Conservation (phyloP, 2,797 vertebrate species). For the Phataginus tetradactyla region DNA sequence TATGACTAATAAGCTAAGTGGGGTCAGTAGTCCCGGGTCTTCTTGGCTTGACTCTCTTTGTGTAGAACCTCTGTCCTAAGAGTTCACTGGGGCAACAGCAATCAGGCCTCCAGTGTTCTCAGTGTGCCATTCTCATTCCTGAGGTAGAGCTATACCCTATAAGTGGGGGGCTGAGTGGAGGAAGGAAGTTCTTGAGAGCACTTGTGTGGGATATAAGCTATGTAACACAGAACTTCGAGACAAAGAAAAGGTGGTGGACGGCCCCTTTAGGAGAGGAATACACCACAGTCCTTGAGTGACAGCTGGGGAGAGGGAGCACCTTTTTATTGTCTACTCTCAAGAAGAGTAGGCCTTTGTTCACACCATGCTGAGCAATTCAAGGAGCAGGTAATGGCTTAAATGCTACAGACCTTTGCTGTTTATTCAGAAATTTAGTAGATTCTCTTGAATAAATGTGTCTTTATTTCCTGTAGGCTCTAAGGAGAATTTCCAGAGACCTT, state of each 20-base stretch:
- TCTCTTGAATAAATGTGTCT: not conserved
- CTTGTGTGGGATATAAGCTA: not conserved
- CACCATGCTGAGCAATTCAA: not conserved
- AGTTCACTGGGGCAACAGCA: not conserved
- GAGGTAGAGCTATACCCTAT: not conserved
- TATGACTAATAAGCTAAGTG: not conserved
- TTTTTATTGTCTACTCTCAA: not conserved
- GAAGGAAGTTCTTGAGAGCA: not conserved
- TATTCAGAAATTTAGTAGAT: not conserved
- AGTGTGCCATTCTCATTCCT: too few relatives aligned
- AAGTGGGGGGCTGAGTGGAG: not conserved
- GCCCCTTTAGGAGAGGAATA: not conserved
- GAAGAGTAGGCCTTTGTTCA: too few relatives aligned
- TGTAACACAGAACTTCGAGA: not conserved
- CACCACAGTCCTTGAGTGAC: not conserved
- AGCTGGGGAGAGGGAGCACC: not conserved
- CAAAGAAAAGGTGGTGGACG: not conserved
- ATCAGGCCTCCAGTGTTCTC: not conserved
- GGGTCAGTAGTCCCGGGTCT: not conserved
- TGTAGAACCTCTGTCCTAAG: not conserved
- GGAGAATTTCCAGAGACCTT: not conserved
- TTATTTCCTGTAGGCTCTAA: not conserved
- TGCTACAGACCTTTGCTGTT: not conserved
- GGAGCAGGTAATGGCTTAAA: not conserved
- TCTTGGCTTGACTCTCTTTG: not conserved